Evolutionary conservation across 2,888 invertebrate species (phyloP).

Genomic region (Calliphora vomitoria): DNA sequence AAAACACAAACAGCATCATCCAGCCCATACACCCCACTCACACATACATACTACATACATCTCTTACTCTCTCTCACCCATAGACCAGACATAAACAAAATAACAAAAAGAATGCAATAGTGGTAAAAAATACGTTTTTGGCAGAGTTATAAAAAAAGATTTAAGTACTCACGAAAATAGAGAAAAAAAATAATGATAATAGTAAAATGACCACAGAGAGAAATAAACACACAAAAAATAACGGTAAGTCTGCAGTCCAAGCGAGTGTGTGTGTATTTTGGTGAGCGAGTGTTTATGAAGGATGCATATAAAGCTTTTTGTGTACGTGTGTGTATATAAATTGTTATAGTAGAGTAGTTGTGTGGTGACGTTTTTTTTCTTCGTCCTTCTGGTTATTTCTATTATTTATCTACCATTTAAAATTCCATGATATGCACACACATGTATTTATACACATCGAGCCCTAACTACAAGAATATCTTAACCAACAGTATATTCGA

Average conservation of each 20-base stretch:
- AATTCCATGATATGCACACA: conserved; percentile 18
- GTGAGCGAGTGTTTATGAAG: conserved; percentile 20
- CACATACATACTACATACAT: not conserved
- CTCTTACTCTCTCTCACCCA: not conserved
- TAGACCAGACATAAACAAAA: not conserved
- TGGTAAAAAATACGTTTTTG: conserved; percentile 42
- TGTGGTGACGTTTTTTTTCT: conserved; percentile 1
- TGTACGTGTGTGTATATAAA: not conserved
- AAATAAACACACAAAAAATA: conserved; percentile 24
- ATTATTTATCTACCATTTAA: conserved; percentile 41
- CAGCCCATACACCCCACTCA: not conserved
- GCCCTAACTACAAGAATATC: too few species aligned
- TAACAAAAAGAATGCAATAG: conserved; percentile 1
- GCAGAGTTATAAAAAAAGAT: conserved; percentile 3
- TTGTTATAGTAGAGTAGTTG: not conserved
- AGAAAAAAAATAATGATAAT: conserved; percentile 11
- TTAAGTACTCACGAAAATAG: not conserved
- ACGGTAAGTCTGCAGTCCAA: not conserved
- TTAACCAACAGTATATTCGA: too few species aligned
- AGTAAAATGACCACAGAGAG: conserved; percentile 62
- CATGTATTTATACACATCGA: not conserved
- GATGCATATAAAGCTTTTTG: not conserved
- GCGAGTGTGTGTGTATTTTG: not conserved
- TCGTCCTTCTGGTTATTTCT: not conserved
- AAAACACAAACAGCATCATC: not conserved